Conservation (phyloP, 1,140 invertebrate species). For the Cecropterus lyciades region DNA sequence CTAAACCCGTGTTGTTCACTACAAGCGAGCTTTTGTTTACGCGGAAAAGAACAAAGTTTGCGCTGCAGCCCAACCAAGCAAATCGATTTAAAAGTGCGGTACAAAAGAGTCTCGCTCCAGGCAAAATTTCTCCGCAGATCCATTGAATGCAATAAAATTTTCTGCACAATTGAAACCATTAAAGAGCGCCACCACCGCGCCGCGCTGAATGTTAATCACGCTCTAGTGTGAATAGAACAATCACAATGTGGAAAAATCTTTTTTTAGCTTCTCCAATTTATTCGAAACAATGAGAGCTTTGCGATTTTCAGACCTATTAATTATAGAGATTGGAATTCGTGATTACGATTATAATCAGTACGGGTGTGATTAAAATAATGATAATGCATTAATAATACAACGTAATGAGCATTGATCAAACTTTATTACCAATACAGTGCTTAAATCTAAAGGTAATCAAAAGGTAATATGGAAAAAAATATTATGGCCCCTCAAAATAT, state of each 20-base stretch:
- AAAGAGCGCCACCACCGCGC: slow-evolving; percentile 60
- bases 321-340: neutral
- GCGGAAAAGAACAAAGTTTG: slow-evolving; percentile 19
- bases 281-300: slow-evolving; percentile 17
- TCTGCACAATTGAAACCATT: slow-evolving; percentile 80
- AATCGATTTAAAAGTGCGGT: slow-evolving; percentile 34
- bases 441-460: no score
- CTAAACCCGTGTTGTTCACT: slow-evolving; percentile 23
- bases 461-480: no score
- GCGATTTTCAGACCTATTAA: slow-evolving; percentile 1
- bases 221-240: slow-evolving; percentile 73
- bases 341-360: neutral
- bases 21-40: slow-evolving; percentile 33
- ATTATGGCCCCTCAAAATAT: no score
- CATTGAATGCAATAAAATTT: slow-evolving; percentile 79
- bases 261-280: slow-evolving; percentile 37
- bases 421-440: no score
- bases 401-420: no score
- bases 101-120: slow-evolving; percentile 48
- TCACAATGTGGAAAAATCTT: slow-evolving; percentile 59
- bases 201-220: slow-evolving; percentile 73
- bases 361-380: neutral
- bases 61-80: slow-evolving; percentile 23
- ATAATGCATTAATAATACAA: no score
- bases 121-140: slow-evolving; percentile 60